phyloP scores from a whole-genome alignment of 2,113 vertebrate species.

The Aspidoscelis tigris region DNA sequence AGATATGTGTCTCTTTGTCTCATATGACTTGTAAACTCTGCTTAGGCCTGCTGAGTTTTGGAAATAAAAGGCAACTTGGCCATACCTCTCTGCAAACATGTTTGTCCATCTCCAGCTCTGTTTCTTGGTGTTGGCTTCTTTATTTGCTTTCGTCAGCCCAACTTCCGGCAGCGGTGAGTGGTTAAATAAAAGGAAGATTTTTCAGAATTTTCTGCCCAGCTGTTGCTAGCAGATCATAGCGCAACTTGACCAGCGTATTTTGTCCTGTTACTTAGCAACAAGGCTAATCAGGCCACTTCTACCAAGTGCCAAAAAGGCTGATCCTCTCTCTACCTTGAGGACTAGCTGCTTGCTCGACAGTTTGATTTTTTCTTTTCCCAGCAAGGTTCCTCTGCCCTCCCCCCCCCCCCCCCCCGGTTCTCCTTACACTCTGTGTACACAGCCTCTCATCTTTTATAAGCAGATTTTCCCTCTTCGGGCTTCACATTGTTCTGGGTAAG shows the following conservation, averaged over 20 bases:
- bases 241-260: not conserved
- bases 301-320: not conserved
- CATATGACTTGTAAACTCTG: slow-evolving; percentile 67
- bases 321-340: not conserved
- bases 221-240: not conserved
- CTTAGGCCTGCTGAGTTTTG: slow-evolving; percentile 58
- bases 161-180: not conserved
- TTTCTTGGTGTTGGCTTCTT: not conserved
- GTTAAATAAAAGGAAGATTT: not conserved
- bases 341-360: not conserved
- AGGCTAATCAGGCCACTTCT: too few relatives aligned
- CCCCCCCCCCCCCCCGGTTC: too few relatives aligned
- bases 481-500: too few relatives aligned
- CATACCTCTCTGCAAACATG: slow-evolving; percentile 60
- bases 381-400: too few relatives aligned
- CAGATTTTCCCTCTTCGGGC: too few relatives aligned
- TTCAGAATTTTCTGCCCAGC: not conserved
- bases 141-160: not conserved
- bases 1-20: slow-evolving; percentile 66
- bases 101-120: slow-evolving; percentile 68
- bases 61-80: slow-evolving; percentile 80
- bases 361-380: not conserved
- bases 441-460: too few relatives aligned
- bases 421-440: too few relatives aligned
- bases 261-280: not conserved